Base-by-base conservation (phyloP, 2,888 invertebrate genomes). In the Agrochola circellaris region DNA sequence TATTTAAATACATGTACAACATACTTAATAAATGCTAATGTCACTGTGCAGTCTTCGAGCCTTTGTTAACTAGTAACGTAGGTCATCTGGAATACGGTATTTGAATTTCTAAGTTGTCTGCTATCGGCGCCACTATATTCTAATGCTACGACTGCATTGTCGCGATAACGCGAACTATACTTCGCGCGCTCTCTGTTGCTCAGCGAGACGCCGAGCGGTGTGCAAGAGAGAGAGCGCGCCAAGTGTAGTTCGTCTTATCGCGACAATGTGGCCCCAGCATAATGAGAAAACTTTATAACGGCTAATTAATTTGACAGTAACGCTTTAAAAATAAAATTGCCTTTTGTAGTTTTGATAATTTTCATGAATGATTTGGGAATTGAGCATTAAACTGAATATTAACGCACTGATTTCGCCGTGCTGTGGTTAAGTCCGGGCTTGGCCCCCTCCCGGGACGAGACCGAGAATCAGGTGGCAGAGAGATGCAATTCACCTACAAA, bases 401-500 rank as follows among this genome's bases (percentile, higher is more conserved):
- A 73, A 42, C 54, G n/a, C 48, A 67, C 87, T 73, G 80, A 38
- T 71, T 66, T 13, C 34, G 26, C 15, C 20, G n/a, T 62, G 30
- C 86, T 86, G 87, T 88, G 79, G 88, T 85, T 87, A 83, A 86
- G 88, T 88, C 86, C 90, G 85, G 87, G 84, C 88, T 84, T 62
- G 45, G 60, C 66, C 70, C 87, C 88, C 80, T 82, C 88, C 86
- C 87, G 87, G 86, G 79, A 77, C 83, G 78, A 85, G 70, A 77
- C 89, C 85, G 89, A 87, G 90, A 90, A 89, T 92, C 93, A 93
- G 93, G 92, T 92, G 89, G 88, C 90, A 88, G 84, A 82, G 87
- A 89, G 89, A 92, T 92, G 93, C 92, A 92, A 91, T 91, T 91
- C 86, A 90, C 91, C 90, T 91, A 91, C 89, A 89, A 89, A 86